These are phyloP conservation scores for Danio kyathit DNA, from an alignment of 2,797 vertebrate genomes.

Conservation along the genomic window DNA sequence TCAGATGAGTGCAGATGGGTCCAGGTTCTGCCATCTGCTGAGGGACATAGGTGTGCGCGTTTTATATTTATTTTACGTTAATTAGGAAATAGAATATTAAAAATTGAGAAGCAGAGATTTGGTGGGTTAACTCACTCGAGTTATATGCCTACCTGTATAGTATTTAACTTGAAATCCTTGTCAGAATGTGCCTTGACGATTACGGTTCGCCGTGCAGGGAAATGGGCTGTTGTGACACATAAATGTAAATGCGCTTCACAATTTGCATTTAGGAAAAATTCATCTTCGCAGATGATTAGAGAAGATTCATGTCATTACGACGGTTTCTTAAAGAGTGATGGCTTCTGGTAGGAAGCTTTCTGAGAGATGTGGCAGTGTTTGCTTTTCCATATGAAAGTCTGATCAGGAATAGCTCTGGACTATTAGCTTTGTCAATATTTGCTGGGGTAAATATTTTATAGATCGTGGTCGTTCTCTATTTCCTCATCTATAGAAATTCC, in stretches of 20 bases:
- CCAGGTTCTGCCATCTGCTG: constrained; percentile 46
- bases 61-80: not conserved
- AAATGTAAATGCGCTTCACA: constrained; percentile 33
- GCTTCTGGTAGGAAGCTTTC: constrained; percentile 33
- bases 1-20: constrained; percentile 41
- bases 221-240: constrained; percentile 23
- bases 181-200: constrained; percentile 3
- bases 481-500: not conserved
- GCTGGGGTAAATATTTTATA: constrained; percentile 64
- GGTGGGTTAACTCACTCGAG: not conserved
- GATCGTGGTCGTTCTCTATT: constrained; percentile 49
- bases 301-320: not conserved
- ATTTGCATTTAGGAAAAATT: constrained; percentile 41
- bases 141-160: constrained; percentile 7
- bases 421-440: constrained; percentile 67
- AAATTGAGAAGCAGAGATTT: not conserved
- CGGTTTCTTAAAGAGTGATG: not conserved
- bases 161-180: constrained; percentile 35
- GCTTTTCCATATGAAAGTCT: constrained; percentile 56
- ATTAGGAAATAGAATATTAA: not conserved
- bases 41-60: constrained; percentile 34
- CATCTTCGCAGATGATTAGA: constrained; percentile 18
- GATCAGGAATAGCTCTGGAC: constrained; percentile 57
- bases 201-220: not conserved
- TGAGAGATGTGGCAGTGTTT: constrained; percentile 55